These are phyloP conservation scores for Rotaria magnacalcarata DNA, from an alignment of 2,888 invertebrate genomes.

Conservation along the genomic window DNA sequence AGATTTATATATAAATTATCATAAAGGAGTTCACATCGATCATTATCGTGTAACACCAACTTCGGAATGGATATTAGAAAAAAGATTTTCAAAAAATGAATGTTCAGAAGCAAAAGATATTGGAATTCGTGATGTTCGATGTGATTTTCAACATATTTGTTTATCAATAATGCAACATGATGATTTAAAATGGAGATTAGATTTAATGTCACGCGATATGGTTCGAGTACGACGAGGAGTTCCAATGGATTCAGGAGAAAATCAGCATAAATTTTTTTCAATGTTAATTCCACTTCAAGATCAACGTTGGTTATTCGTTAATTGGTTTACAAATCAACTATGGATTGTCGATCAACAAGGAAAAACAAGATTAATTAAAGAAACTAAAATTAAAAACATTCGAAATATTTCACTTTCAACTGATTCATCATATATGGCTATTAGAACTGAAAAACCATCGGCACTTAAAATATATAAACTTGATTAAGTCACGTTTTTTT, in stretches of 20 bases:
- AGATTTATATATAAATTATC: not conserved
- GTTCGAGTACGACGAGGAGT: not conserved
- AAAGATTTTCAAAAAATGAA: not conserved
- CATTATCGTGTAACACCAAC: not conserved
- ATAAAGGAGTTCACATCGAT: constrained; percentile 23
- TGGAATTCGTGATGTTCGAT: constrained; percentile 23
- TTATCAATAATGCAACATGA: constrained; percentile 15
- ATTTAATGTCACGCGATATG: constrained; percentile 18
- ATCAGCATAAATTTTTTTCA: constrained; percentile 21
- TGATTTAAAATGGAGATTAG: constrained; percentile 36
- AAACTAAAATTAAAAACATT: not conserved
- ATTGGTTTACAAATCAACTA: constrained; percentile 7
- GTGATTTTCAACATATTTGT: constrained; percentile 7
- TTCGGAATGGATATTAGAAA: not conserved
- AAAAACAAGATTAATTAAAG: not conserved
- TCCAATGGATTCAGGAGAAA: not conserved
- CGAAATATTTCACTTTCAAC: not conserved
- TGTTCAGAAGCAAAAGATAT: not conserved
- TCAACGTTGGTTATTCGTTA: constrained; percentile 13
- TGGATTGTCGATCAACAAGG: constrained; percentile 17
- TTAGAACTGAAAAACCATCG: not conserved
- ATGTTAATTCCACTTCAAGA: not conserved
- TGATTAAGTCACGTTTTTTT: not conserved
- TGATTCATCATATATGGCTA: not conserved
- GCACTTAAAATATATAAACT: not conserved